Evolutionary conservation across 2,797 vertebrate species (phyloP).

Genomic region (Myripristis jacobus): DNA sequence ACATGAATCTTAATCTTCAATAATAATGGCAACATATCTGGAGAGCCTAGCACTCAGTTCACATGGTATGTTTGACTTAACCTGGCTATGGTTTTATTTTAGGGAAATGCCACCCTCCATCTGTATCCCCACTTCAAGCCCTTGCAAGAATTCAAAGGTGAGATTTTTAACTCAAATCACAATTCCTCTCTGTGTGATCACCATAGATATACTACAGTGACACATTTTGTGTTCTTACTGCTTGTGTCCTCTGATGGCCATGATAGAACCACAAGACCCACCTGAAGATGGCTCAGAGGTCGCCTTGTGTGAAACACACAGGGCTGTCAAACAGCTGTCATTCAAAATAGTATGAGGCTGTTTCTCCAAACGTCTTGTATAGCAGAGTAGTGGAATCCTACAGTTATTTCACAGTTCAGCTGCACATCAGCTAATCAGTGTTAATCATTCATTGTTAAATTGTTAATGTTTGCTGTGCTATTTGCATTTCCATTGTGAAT

Average conservation of each 20-base stretch:
- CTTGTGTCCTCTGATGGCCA: not conserved
- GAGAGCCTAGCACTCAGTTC: not conserved
- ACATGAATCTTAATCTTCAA: not conserved
- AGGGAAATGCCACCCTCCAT: slow-evolving; percentile 92
- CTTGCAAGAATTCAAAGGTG: slow-evolving; percentile 88
- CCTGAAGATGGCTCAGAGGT: not conserved
- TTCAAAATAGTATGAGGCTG: not conserved
- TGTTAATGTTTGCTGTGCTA: not conserved
- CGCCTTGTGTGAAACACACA: no score
- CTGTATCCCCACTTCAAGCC: slow-evolving; percentile 90
- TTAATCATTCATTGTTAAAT: not conserved
- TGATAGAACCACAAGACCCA: not conserved
- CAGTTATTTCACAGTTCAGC: no score
- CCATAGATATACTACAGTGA: slow-evolving; percentile 4
- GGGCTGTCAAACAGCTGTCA: no score
- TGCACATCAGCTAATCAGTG: not conserved
- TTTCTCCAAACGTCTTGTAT: not conserved
- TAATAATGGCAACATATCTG: slow-evolving; percentile 1
- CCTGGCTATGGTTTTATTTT: slow-evolving; percentile 10
- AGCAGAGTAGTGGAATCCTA: not conserved
- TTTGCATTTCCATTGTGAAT: not conserved
- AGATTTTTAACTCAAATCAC: slow-evolving; percentile 34
- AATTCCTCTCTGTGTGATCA: not conserved
- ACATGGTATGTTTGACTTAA: not conserved
- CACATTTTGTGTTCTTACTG: not conserved